These are phyloP conservation scores for Ceratotherium simum DNA, from an alignment of 2,113 vertebrate genomes.

Conservation along the genomic window DNA sequence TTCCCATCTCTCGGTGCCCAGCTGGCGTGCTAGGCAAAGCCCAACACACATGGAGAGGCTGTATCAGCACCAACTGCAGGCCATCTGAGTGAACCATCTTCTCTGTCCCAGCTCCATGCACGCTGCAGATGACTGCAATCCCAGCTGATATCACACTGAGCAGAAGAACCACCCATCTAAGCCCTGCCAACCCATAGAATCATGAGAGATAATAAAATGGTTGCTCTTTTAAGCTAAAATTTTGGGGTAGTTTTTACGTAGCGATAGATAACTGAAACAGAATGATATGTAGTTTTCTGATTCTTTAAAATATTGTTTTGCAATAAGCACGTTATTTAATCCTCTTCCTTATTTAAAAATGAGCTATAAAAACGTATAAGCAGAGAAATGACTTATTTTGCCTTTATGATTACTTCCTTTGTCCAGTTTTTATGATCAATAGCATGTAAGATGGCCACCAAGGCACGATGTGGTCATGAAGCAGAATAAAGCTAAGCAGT, in stretches of 20 bases:
- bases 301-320: not conserved
- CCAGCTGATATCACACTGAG: fast-evolving
- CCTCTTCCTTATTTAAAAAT: not conserved
- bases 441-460: not conserved
- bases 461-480: not conserved
- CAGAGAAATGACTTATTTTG: not conserved
- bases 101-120: not conserved
- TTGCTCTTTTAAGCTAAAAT: not conserved
- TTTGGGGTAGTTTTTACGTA: not conserved
- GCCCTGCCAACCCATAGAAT: not conserved
- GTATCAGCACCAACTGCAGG: not conserved
- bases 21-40: not conserved
- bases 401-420: not conserved
- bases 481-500: not conserved
- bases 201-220: not conserved
- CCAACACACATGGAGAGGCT: not conserved
- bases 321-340: not conserved
- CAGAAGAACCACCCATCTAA: not conserved
- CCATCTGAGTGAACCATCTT: not conserved
- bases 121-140: no score
- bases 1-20: not conserved
- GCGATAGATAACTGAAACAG: not conserved
- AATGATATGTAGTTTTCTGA: not conserved
- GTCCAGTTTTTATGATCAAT: not conserved
- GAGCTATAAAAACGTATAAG: not conserved